Percentiles rank a stretch among this genome's conserved stretches.
Evolutionary conservation across 1,140 invertebrate genomes (phyloP).

Genomic region (Drosophila pallidifrons): DNA sequence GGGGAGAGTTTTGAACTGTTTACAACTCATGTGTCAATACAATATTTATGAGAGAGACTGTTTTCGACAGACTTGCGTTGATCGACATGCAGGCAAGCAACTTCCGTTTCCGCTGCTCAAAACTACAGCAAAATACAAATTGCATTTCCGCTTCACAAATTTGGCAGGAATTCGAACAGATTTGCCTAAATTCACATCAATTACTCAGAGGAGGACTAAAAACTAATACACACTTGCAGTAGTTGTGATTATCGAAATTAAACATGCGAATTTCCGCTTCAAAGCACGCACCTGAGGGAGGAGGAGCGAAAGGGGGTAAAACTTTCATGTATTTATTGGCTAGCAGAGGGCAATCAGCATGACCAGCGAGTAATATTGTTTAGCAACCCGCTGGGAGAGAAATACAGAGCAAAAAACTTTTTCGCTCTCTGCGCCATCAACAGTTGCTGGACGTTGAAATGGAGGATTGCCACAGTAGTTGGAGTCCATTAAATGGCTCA

Average conservation of each 20-base stretch:
- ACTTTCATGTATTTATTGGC: slow-evolving; percentile 51
- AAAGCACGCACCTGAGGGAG: slow-evolving; percentile 13
- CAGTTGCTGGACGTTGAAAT: slow-evolving; percentile 45
- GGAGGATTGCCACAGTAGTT: neutral
- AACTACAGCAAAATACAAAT: slow-evolving; percentile 61
- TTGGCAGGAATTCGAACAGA: slow-evolving; percentile 43
- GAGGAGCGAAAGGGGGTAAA: slow-evolving; percentile 2
- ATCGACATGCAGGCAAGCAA: slow-evolving; percentile 68
- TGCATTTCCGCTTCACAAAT: slow-evolving; percentile 60
- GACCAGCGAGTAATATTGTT: slow-evolving; percentile 30
- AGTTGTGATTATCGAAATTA: slow-evolving; percentile 62
- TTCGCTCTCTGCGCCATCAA: slow-evolving; percentile 38
- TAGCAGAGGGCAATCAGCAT: slow-evolving; percentile 16
- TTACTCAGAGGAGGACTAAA: slow-evolving; percentile 20
- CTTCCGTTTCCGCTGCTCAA: slow-evolving; percentile 64
- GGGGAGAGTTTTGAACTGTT: neutral
- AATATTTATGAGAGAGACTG: slow-evolving; percentile 13
- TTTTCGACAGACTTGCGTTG: slow-evolving; percentile 2
- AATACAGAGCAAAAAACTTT: slow-evolving; percentile 19
- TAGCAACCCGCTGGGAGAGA: slow-evolving; percentile 8
- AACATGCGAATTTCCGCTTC: slow-evolving; percentile 65
- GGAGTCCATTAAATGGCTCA: slow-evolving; percentile 50
- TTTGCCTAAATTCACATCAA: slow-evolving; percentile 48
- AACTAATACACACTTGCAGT: slow-evolving; percentile 7
- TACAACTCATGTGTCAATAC: slow-evolving; percentile 10